Evolutionary conservation across 2,113 vertebrate genomes (phyloP).

Genomic region (Harpagus bidentatus): DNA sequence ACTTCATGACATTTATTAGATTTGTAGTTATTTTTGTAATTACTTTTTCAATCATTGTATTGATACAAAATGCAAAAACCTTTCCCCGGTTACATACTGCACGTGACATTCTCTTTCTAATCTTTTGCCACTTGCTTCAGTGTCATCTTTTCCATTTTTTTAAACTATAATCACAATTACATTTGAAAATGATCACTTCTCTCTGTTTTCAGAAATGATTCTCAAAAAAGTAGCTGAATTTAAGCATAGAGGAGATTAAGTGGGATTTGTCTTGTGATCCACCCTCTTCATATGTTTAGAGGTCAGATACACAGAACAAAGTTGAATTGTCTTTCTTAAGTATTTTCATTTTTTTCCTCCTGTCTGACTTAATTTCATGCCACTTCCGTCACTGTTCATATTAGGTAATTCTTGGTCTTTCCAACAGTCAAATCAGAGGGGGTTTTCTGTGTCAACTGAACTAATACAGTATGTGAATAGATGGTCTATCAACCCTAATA

Average conservation of each 20-base stretch:
- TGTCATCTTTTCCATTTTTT: not conserved
- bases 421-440: not conserved
- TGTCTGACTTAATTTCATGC: not conserved
- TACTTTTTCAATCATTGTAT: not conserved
- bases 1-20: not conserved
- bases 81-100: not conserved
- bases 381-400: not conserved
- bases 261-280: not conserved
- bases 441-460: not conserved
- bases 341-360: not conserved
- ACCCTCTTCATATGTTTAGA: not conserved
- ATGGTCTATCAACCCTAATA: not conserved
- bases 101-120: not conserved
- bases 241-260: not conserved
- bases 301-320: not conserved
- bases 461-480: not conserved
- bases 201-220: not conserved
- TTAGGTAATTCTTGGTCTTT: not conserved
- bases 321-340: not conserved
- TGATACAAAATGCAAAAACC: not conserved
- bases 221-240: not conserved
- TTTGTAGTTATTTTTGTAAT: not conserved
- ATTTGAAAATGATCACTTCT: not conserved
- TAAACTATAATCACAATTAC: not conserved
- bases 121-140: not conserved